phyloP scores from a whole-genome alignment of 2,888 invertebrate species.

The Drosophila siamana region DNA sequence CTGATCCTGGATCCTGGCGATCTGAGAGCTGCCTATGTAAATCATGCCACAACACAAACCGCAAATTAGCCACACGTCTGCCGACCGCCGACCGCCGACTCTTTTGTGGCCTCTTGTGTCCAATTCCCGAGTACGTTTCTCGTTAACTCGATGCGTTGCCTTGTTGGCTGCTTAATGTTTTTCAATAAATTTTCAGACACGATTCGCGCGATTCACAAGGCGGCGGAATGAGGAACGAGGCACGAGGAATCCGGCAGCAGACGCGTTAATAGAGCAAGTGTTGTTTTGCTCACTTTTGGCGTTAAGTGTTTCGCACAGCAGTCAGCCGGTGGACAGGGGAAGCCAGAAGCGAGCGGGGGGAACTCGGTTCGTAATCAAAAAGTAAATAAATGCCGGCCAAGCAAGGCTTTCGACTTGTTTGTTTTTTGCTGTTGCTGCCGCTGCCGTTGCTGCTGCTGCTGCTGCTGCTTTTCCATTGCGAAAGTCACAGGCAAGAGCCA shows the following conservation, averaged over 20 bases:
- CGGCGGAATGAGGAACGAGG: background rate
- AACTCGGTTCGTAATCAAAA: conserved; percentile 65
- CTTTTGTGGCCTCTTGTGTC: conserved; percentile 10
- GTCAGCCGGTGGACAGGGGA: conserved; percentile 19
- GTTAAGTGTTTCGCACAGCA: conserved; percentile 83
- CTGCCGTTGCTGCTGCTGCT: background rate
- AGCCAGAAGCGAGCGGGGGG: background rate
- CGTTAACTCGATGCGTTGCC: conserved; percentile 57
- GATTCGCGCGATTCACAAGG: conserved; percentile 16
- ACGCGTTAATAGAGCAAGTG: conserved; percentile 82
- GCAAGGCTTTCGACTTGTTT: conserved; percentile 65
- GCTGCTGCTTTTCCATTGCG: conserved; percentile 30
- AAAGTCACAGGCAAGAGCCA: conserved; percentile 70
- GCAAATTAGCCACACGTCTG: conserved; percentile 80
- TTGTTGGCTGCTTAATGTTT: conserved; percentile 62
- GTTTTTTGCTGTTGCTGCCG: conserved; percentile 30
- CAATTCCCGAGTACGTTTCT: conserved; percentile 53
- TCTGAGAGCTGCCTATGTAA: conserved; percentile 68
- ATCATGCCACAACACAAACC: conserved; percentile 72
- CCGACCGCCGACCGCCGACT: conserved; percentile 8
- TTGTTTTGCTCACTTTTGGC: conserved; percentile 84
- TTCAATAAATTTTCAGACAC: conserved; percentile 73
- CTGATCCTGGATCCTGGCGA: conserved; percentile 8
- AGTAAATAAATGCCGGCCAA: conserved; percentile 72
- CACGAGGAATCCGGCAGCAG: conserved; percentile 23